These are phyloP conservation scores for Odontocolon sp. DNA, from an alignment of 2,888 invertebrate genomes.

Conservation along the genomic window DNA sequence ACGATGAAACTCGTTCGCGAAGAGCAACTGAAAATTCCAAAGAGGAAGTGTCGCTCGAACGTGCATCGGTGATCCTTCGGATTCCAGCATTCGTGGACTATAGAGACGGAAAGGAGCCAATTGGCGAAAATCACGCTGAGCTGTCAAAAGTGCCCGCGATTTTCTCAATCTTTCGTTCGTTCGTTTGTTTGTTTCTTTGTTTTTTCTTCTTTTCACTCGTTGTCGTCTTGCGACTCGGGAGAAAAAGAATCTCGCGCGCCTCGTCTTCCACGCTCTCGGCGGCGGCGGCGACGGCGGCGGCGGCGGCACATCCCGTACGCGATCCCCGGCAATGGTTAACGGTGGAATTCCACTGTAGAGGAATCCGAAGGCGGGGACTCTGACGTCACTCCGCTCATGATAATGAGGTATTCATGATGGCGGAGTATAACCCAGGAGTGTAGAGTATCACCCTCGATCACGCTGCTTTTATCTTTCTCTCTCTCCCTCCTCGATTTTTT, in stretches of 20 bases:
- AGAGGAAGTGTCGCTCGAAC: no score
- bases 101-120: no score
- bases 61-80: no score
- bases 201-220: constrained; percentile 4
- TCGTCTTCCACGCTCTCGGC: constrained; percentile 30
- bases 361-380: constrained; percentile 84
- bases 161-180: constrained; percentile 6
- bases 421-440: constrained; percentile 85
- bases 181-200: constrained; percentile 5
- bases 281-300: not conserved
- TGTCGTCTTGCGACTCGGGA: not conserved
- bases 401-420: constrained; percentile 94
- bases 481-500: constrained; percentile 17
- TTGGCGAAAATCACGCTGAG: no score
- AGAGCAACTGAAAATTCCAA: no score
- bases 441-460: constrained; percentile 60
- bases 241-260: not conserved
- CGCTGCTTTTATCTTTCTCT: constrained; percentile 34
- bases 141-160: no score
- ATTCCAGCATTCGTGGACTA: no score
- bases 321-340: constrained; percentile 79
- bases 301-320: constrained; percentile 37
- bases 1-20: no score
- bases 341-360: constrained; percentile 82
- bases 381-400: constrained; percentile 89